Base-by-base conservation (phyloP, 1,140 invertebrate genomes). In the Uloborus diversus region DNA sequence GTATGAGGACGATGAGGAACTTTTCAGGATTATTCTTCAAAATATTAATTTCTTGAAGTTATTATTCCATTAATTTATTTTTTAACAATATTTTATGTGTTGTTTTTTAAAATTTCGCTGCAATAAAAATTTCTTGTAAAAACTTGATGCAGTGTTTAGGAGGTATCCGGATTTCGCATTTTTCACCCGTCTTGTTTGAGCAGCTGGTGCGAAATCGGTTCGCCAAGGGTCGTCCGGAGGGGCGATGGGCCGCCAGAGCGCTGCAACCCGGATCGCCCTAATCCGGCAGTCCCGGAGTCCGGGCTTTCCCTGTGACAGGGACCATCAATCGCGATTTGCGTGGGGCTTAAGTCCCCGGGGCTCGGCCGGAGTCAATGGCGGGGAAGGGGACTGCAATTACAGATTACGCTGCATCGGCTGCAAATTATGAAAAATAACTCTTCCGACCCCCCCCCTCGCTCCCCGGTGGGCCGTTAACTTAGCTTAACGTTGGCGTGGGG, bases 351-450 rank as follows among this genome's bases (percentile, higher is more conserved):
- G 49, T 35, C 37, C 25, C 73, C 49, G 61, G 70, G 32, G 70
- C 68, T 53, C 68, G 33, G 32, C 51, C 25, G 33, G 33, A 65
- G 51, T 64, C 59, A 76, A 76, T 76, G 57, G 59, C 59, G 17
- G 57, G 35, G 51, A n/a, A n/a, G n/a, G n/a, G 28, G 56, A 53
- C 68, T 32, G 30, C 65, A 69, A 80, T 65, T 75, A 65, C 59
- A 42, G 61, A 75, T 71, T 80, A 71, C 68, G 32, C 64, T 30
- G 59, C 68, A 71, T 73, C 79, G 70, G 69, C 78, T 80, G 37
- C 79, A 81, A 81, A 81, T 81, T 81, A 81, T 81, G 79, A 81
- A 73, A 81, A 81, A 81, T 81, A 81, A 75, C 79, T 47, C 68
- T 49, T n/a, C 42, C 28, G 17, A 57, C 51, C 64, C 56, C 23